A percentile compares a stretch with the other conserved stretches of the same genome.
Evolutionary conservation across 2,797 vertebrate species (phyloP).

Genomic region (Poeciliopsis turneri): DNA sequence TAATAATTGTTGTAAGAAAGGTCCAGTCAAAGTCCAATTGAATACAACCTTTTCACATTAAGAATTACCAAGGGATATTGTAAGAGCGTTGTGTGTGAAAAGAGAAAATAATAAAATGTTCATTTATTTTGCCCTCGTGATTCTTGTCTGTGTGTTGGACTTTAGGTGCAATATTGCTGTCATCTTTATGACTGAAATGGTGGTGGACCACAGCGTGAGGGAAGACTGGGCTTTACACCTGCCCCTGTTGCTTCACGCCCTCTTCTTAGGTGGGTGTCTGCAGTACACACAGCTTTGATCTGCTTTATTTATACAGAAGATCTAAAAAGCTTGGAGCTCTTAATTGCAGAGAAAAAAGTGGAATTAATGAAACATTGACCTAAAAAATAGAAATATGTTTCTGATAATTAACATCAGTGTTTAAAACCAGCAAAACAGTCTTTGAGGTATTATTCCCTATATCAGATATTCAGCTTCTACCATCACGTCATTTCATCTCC

Average conservation of each 20-base stretch:
- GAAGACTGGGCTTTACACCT: constrained; percentile 98
- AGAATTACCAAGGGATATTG: not conserved
- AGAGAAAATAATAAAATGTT: not conserved
- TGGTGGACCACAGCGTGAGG: constrained; percentile 98
- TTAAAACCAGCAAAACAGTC: constrained; percentile 22
- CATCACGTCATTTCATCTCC: constrained; percentile 36
- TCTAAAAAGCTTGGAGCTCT: not conserved
- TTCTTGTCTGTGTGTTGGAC: constrained; percentile 18
- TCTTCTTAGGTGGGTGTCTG: constrained; percentile 89
- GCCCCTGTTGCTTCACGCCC: constrained; percentile 92
- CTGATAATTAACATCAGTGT: not conserved
- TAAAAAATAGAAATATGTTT: constrained; percentile 20
- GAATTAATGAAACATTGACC: not conserved
- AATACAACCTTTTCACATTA: not conserved
- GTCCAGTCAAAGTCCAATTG: not conserved
- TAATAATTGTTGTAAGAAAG: not conserved
- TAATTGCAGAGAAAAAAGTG: not conserved
- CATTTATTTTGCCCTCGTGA: constrained; percentile 2
- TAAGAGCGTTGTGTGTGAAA: not conserved
- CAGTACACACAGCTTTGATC: constrained; percentile 1
- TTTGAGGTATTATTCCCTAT: constrained; percentile 21
- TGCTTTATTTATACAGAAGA: not conserved
- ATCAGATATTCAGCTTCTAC: constrained; percentile 4
- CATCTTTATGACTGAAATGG: constrained; percentile 99
- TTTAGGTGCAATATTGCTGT: constrained; percentile 97